Base-by-base conservation (phyloP, 2,888 invertebrate species). In the Volucella inflata region DNA sequence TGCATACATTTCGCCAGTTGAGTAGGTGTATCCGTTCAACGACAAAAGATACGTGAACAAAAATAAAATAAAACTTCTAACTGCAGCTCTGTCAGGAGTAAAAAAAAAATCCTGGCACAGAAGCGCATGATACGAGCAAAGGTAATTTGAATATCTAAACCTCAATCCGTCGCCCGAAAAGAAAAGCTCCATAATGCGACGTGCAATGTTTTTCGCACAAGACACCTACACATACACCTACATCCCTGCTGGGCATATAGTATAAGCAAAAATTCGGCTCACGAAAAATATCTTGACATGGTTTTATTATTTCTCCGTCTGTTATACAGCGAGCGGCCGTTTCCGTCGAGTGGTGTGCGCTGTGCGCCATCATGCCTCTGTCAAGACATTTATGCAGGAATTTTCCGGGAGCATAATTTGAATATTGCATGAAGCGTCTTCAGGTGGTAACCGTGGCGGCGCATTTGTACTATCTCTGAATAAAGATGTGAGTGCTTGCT, bases 1-100 rank as follows among this genome's bases (percentile, higher is more conserved):
- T 85, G 85, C 80, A 85, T 81, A 85, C 72, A 80, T 80, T 81
- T 77, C 80, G 72, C 85, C 85, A 72, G 64, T 21, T 76, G 64
- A 68, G 74, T 70, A 48, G 70, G 67, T 50, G 62, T 40, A 57
- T 30, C 30, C 30, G 30, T 30, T 30, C 60, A 55, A 53, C 55
- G 50, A 60, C 62, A 80, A 51, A 65, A 51, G 62, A 48, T 71
- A 55, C 53, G 67, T 40, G 17, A 68, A 62, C 40, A 14, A 17
- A 42, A 68, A 74, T 48, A 42, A 30, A 14, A n/a, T n/a, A 62
- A 44, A 67, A n/a, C 40, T 42, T 14, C 42, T 16, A 42, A 65
- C 21, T 53, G 64, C 64, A 57, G 71, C 30, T 30, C 60, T 17
- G 64, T 59, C 59, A 9, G 57, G 6, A 30, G 6, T 30, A 30